Conservation (phyloP, 1,140 invertebrate species). For the Drosophila seguyi region DNA sequence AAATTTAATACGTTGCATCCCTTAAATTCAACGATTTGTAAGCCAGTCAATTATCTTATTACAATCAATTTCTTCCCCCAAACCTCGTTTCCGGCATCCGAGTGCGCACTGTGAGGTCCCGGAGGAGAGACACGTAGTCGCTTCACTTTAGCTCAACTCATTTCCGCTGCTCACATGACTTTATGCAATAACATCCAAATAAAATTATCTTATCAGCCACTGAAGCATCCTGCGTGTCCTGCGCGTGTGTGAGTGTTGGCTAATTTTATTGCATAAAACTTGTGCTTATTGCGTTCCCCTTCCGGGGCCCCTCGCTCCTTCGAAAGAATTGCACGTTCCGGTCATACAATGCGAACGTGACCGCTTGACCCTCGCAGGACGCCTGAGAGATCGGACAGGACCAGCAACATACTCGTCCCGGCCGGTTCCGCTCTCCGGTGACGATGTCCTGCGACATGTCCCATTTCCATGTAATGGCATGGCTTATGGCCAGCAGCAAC, state of each 20-base stretch:
- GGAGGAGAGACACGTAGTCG: slow-evolving; percentile 57
- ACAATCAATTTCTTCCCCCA: slow-evolving; percentile 49
- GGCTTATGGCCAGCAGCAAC: slow-evolving; percentile 58
- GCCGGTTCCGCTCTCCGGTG: slow-evolving; percentile 12
- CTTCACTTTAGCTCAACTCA: slow-evolving; percentile 79
- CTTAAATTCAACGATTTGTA: slow-evolving; percentile 31
- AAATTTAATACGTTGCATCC: background rate
- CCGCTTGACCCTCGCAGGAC: slow-evolving; percentile 58
- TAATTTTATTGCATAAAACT: slow-evolving; percentile 83
- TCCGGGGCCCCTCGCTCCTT: slow-evolving; percentile 1
- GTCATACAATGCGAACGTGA: slow-evolving; percentile 77
- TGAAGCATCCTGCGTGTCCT: slow-evolving; percentile 68
- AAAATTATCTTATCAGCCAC: slow-evolving; percentile 81
- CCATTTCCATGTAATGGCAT: slow-evolving; percentile 71
- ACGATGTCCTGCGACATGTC: slow-evolving; percentile 52
- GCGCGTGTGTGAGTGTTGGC: slow-evolving; percentile 50
- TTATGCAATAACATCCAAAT: slow-evolving; percentile 82
- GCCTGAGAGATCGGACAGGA: slow-evolving; percentile 40
- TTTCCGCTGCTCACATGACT: slow-evolving; percentile 79
- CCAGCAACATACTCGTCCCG: slow-evolving; percentile 18
- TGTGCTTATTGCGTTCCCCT: slow-evolving; percentile 69
- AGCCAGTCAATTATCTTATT: slow-evolving; percentile 74
- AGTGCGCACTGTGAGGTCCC: background rate
- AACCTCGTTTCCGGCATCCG: background rate
- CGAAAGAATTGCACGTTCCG: slow-evolving; percentile 74